phyloP scores from a whole-genome alignment of 35 echinoderm and acorn worm species.

The Hemicentrotus pulcherrimus region DNA sequence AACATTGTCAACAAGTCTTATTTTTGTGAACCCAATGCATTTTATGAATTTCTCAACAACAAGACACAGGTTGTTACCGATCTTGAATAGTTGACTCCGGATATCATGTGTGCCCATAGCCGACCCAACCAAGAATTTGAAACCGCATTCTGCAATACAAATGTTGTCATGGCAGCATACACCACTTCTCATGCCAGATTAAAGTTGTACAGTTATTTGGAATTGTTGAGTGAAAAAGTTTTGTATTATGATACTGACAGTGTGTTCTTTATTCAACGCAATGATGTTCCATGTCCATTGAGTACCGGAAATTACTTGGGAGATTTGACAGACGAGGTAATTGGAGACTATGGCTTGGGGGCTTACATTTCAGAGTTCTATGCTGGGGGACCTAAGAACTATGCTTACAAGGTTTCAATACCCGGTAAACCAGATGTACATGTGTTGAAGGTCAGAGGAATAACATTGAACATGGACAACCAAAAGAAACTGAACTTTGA shows the following conservation, averaged over 20 bases:
- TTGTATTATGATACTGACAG: slow-evolving; percentile 68
- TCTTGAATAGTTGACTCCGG: background rate
- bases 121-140: background rate
- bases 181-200: slow-evolving; percentile 58
- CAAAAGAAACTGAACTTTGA: background rate
- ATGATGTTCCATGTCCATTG: background rate
- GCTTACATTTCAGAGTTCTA: slow-evolving; percentile 51
- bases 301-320: background rate
- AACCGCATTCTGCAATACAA: background rate
- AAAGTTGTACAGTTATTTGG: slow-evolving; percentile 36
- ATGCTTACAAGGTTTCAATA: slow-evolving; percentile 43
- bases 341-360: background rate
- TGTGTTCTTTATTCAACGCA: slow-evolving; percentile 16
- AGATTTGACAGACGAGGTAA: background rate
- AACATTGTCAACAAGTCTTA: background rate
- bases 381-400: slow-evolving; percentile 43
- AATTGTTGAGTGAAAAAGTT: background rate
- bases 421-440: too few relatives aligned
- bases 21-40: background rate
- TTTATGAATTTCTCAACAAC: background rate
- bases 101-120: background rate
- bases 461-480: background rate
- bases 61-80: background rate
- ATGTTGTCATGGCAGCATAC: slow-evolving; percentile 55
- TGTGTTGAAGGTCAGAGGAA: background rate